Evolutionary conservation across 1,140 invertebrate genomes (phyloP), one percentile per base, ranked within the genome.

Genomic region (Drosophila prosaltans): DNA sequence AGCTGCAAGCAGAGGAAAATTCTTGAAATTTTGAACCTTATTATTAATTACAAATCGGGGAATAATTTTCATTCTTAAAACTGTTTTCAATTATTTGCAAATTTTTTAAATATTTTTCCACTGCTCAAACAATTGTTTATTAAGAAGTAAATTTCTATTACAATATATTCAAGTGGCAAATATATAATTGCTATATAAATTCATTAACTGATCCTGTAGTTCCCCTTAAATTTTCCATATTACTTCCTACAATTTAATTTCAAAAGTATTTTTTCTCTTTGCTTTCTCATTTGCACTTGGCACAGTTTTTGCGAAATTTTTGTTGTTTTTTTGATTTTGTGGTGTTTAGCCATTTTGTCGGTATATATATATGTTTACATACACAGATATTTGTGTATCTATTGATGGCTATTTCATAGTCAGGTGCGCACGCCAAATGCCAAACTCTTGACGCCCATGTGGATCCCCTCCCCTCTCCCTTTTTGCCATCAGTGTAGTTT

Each of bases 271-370:
- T 8, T 24, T 3, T 24, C n/a, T 32, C n/a, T 45, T 81, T 69
- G 59, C 64, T 72, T 70, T 61, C 75, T 82, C 68, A 81, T 85
- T 85, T 85, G 75, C 83, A 85, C 82, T 85, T 85, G 82, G 83
- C 82, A 85, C 83, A 88, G 57, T 77, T 85, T 84, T 69, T 69
- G 54, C 74, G 55, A 78, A 88, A 77, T 77, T 76, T 68, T 62
- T 60, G 28, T 78, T 77, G 36, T 40, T 9, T 40, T 40, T 40
- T 43, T 41, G 40, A 4, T 30, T 30, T 30, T 30, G 28, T 2
- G 2, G 45, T 48, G 7, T 85, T 64, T 65, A 62, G 60, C 65
- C n/a, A 64, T 70, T 66, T 79, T 51, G 45, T 51, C 45, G 45
- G 24, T 26, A 51, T 51, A 26, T n/a, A 26, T 26, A 51, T 51